Evolutionary conservation across 2,888 invertebrate genomes (phyloP), one percentile per base, ranked within the genome.

Genomic region (Silvanus unidentatus): DNA sequence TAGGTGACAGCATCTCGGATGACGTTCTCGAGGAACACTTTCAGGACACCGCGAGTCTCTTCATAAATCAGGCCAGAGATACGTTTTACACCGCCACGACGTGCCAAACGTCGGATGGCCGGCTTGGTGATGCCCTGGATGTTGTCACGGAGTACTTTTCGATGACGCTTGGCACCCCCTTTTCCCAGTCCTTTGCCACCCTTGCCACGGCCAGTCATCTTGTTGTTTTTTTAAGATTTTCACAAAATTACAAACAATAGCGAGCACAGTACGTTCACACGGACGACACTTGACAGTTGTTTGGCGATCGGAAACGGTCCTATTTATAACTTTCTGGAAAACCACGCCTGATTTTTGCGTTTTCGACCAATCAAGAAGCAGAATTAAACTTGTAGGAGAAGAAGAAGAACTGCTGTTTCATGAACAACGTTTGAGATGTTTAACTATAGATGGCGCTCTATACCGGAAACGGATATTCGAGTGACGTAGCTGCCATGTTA

Each of bases 121-220:
- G 88, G 87, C 53, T 84, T 87, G 1, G 86, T 87, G 48, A 88
- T 87, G 22, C 87, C 86, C 60, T 86, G 85, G 68, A 87, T 86
- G 65, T 87, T 87, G 67, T 88, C 87, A 49, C 86, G 77, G 8
- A 86, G 22, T 9, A 44, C 86, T 69, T 89, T 90, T 47, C 89
- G 76, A 73, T 90, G 88, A 54, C 88, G 84, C 70, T 88, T 88
- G 28, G 88, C 88, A 48, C 86, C 87, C 54, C 86, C 85, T 71
- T 88, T 87, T 43, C 87, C 86, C 43, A 87, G 73, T 49, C 86
- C 86, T 73, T 87, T 85, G 43, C 84, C 83, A 65, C 85, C 86
- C 77, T 87, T 86, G 47, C 87, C 87, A 48, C 87, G 83, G 50
- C 87, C 87, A 67, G 86, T 83, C 87, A 87, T 88, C 51, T 66